These are phyloP conservation scores for Pseudoatta argentina DNA, from an alignment of 1,140 invertebrate genomes.

Conservation along the genomic window DNA sequence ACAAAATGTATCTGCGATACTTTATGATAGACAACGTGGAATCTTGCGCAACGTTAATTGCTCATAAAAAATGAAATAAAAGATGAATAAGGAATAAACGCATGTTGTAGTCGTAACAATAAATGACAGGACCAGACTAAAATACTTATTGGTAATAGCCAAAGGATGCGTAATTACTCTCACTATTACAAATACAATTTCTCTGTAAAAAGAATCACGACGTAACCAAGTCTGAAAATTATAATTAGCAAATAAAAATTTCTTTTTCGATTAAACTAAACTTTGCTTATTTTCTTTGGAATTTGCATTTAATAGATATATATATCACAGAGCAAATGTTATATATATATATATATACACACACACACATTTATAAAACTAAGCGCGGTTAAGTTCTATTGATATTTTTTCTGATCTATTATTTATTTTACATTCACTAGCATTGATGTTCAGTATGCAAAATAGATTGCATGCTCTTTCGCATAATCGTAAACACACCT, in stretches of 20 bases:
- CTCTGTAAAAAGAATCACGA: not conserved
- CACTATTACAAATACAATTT: not conserved
- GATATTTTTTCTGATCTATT: not conserved
- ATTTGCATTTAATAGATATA: not conserved
- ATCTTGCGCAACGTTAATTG: slow-evolving; percentile 17
- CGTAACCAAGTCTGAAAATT: not conserved
- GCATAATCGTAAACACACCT: slow-evolving; percentile 23
- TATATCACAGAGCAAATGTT: not conserved
- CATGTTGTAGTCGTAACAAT: not conserved
- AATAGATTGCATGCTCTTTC: slow-evolving; percentile 36
- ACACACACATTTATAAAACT: not conserved
- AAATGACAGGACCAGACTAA: not conserved
- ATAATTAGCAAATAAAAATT: not conserved
- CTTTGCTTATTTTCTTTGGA: not conserved
- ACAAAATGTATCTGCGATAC: slow-evolving; percentile 18
- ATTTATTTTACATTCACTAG: slow-evolving; percentile 17
- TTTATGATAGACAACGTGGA: not conserved
- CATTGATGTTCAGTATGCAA: slow-evolving; percentile 21
- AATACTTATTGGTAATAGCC: not conserved
- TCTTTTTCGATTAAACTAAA: not conserved
- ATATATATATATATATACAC: no score
- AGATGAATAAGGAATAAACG: not conserved
- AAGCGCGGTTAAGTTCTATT: not conserved
- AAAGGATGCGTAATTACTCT: not conserved
- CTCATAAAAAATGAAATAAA: no score